These are phyloP conservation scores for Meleagris gallopavo DNA, from an alignment of 2,113 vertebrate genomes.

Conservation along the genomic window DNA sequence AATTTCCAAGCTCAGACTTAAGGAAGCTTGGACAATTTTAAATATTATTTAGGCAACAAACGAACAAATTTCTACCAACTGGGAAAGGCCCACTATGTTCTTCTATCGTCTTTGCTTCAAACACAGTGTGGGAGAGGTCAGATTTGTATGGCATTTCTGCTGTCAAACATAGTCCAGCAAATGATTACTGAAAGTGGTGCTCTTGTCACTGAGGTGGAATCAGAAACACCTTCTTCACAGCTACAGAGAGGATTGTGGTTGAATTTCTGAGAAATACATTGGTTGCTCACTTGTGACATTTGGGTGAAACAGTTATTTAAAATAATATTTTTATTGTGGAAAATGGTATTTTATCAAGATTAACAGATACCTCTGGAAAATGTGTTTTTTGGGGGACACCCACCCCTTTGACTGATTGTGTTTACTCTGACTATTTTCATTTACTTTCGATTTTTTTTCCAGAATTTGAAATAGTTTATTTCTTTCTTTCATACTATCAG, in stretches of 20 bases:
- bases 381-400: background rate
- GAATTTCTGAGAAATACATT: background rate
- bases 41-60: background rate
- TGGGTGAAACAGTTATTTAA: background rate
- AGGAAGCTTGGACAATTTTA: background rate
- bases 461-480: background rate
- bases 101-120: background rate
- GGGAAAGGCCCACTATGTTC: background rate
- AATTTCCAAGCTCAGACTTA: background rate
- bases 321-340: background rate
- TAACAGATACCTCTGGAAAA: background rate
- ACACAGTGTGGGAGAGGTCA: background rate
- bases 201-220: background rate
- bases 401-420: rapidly evolving
- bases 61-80: background rate
- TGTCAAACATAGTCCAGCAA: background rate
- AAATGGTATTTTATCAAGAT: background rate
- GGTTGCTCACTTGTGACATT: background rate
- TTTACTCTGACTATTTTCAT: background rate
- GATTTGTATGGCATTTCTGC: background rate
- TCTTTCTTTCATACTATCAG: background rate
- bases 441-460: background rate
- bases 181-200: background rate
- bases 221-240: background rate
- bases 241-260: background rate